Evolutionary conservation across 1,140 invertebrate species (phyloP), one percentile per base, ranked within the genome.

Genomic region (Maniola jurtina): DNA sequence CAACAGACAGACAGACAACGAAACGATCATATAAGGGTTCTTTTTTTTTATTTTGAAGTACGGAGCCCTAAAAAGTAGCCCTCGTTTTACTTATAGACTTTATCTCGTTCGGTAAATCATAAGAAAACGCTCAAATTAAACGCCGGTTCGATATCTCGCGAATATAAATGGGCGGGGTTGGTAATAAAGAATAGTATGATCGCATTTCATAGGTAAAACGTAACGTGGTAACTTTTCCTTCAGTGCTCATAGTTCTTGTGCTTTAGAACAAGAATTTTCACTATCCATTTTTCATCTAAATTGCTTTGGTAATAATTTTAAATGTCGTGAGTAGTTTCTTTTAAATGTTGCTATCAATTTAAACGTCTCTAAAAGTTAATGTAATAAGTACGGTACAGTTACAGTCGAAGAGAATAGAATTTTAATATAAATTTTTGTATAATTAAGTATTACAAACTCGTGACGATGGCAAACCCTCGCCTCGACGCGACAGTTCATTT

Each of bases 51-150:
- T n/a, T n/a, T n/a, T n/a, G n/a, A n/a, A n/a, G n/a, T n/a, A n/a
- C n/a, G n/a, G n/a, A n/a, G n/a, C n/a, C n/a, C n/a, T 77, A 85
- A 85, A 84, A 86, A 84, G 75, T 79, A 74, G 77, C 73, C 62
- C 62, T 59, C 63, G 63, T 65, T 66, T 81, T 82, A 81, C 71
- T 73, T 76, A 79, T 63, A 72, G 73, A 79, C 75, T 76, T 80
- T 82, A 81, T 80, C 79, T 81, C 60, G 67, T 69, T 67, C 55
- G 76, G 70, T 83, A 80, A 86, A 83, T 83, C 82, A 87, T 86
- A 79, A 74, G 77, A 79, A 79, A 65, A 75, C 61, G 77, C 71
- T 77, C 70, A 72, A 77, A 76, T 71, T 79, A 77, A 70, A 66
- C 64, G 36, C 48, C 48, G 60, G 47, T 52, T 52, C 33, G 56